phyloP scores from a whole-genome alignment of 2,797 vertebrate species.

The Phataginus tricuspis region DNA sequence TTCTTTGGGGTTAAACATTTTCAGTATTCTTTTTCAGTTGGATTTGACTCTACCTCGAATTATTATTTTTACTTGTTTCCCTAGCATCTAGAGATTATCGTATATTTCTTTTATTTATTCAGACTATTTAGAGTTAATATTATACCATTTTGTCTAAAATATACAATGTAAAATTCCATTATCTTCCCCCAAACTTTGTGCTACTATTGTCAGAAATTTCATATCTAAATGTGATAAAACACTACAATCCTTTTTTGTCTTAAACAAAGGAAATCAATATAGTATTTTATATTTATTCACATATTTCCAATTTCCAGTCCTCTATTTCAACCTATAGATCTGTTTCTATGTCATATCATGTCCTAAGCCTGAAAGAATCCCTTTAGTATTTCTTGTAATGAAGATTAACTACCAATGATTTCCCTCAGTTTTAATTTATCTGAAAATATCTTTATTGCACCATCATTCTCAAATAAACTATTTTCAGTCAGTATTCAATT shows the following conservation, averaged over 20 bases:
- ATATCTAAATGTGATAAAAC: background rate
- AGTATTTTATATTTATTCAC: background rate
- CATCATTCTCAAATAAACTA: background rate
- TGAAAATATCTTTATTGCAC: background rate
- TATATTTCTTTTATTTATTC: background rate
- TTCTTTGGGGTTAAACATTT: background rate
- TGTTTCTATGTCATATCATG: background rate
- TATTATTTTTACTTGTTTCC: background rate
- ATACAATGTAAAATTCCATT: background rate
- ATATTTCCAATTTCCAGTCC: background rate
- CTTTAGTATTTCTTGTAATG: background rate
- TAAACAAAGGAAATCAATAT: background rate
- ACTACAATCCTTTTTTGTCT: background rate
- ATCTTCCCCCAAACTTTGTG: background rate
- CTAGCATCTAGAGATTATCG: background rate
- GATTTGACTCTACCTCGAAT: background rate
- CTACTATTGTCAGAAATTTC: background rate
- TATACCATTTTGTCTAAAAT: background rate
- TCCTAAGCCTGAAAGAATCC: background rate
- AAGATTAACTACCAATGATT: background rate
- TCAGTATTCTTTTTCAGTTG: background rate
- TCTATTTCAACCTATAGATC: background rate
- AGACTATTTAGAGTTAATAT: background rate
- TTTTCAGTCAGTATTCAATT: background rate
- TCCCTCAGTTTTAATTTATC: background rate